Evolutionary conservation across 2,113 vertebrate genomes (phyloP).

Genomic region (Holacanthus passer): DNA sequence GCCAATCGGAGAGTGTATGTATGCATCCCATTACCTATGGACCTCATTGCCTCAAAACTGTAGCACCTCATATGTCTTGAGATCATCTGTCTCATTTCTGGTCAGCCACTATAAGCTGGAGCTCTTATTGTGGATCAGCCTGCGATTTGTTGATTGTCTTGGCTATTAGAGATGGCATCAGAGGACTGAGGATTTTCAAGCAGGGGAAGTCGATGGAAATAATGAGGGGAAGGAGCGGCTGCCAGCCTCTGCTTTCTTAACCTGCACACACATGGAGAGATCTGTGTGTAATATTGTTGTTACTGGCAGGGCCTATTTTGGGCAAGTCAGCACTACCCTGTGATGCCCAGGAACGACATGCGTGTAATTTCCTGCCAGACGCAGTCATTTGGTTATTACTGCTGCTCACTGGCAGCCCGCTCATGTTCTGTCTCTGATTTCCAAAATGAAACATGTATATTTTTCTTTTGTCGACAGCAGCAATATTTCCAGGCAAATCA

Average conservation of each 20-base stretch:
- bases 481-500: slow-evolving; percentile 79
- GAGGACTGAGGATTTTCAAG: slow-evolving; percentile 70
- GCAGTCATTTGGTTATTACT: slow-evolving; percentile 75
- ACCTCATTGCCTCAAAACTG: slow-evolving; percentile 33
- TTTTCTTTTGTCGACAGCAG: slow-evolving; percentile 79
- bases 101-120: slow-evolving; percentile 41
- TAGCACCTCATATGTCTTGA: slow-evolving; percentile 41
- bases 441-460: slow-evolving; percentile 80
- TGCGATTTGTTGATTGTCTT: slow-evolving; percentile 77
- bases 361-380: slow-evolving; percentile 81
- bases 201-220: slow-evolving; percentile 75
- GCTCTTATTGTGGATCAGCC: slow-evolving; percentile 59
- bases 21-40: slow-evolving; percentile 30
- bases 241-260: slow-evolving; percentile 68
- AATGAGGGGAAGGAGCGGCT: slow-evolving; percentile 73
- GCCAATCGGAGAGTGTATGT: slow-evolving; percentile 11
- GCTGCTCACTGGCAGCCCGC: slow-evolving; percentile 68
- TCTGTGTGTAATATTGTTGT: slow-evolving; percentile 77
- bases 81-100: slow-evolving; percentile 58
- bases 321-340: slow-evolving; percentile 72
- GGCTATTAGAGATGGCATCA: slow-evolving; percentile 75
- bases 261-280: slow-evolving; percentile 68
- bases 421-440: slow-evolving; percentile 77
- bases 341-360: slow-evolving; percentile 79
- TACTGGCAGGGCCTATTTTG: slow-evolving; percentile 75